Base-by-base conservation (phyloP, 2,888 invertebrate species). In the Belgica antarctica region DNA sequence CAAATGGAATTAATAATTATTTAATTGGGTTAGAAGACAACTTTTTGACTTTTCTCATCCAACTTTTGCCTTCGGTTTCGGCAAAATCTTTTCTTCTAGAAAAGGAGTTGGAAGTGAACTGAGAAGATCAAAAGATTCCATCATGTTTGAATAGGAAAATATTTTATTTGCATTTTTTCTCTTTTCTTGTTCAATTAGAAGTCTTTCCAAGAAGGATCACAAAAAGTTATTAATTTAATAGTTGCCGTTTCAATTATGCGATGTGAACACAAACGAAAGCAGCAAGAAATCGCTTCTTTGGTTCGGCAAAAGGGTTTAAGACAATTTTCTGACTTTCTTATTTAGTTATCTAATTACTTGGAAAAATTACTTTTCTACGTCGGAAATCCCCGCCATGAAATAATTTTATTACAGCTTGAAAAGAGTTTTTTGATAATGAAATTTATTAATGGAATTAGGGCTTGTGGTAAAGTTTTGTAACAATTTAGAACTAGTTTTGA, bases 1-100 rank as follows among this genome's bases (percentile, higher is more conserved):
- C 68, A 68, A 68, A 68, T 31, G 57, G 68, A 68, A 68, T 68
- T 68, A 68, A 57, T 68, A 68, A 68, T 68, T 68, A 68, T 27
- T 68, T 68, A 68, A 68, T 68, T 68, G 68, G 68, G 65, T 65
- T 46, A 47, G 8, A n/a, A n/a, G n/a, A 27, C 22, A 34, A 63
- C 41, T 52, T 27, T 52, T 15, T 41, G 41, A n/a, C 41, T n/a
- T n/a, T n/a, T 41, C 41, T 41, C 41, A 5, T 41, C 41, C n/a
- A n/a, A 12, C 34, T 47, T 5, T 7, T 47, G 47, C 15, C 47
- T 15, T 7, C 34, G 34, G 7, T 41, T 15, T 41, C 41, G 34
- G 15, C 12, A 15, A 41, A 41, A 41, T 41, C 41, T 41, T 5
- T 15, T 5, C 41, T 3, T 41, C 41, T n/a, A 10, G n/a, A 41